These are phyloP conservation scores for Oikopleura vanhoeffeni DNA, from an alignment of 23 tunicate genomes.

Conservation along the genomic window DNA sequence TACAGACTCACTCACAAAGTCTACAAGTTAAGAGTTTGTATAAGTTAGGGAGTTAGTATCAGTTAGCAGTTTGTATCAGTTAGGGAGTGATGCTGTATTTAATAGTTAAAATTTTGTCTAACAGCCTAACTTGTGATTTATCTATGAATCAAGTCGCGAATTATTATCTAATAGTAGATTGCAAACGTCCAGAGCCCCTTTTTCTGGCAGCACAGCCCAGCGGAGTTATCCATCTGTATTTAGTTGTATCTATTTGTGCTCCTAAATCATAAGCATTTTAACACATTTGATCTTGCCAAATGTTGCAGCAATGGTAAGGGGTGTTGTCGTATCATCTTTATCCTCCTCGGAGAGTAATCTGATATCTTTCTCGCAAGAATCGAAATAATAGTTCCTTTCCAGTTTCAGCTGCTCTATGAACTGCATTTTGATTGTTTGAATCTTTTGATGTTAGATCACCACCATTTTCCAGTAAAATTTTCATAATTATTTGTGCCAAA, in stretches of 20 bases:
- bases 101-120: too few relatives aligned
- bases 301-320: conserved; percentile 30
- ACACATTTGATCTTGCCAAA: too few relatives aligned
- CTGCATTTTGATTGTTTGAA: conserved; percentile 47
- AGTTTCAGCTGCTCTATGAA: conserved; percentile 43
- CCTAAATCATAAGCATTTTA: too few relatives aligned
- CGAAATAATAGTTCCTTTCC: conserved; percentile 37
- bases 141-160: conserved; percentile 23
- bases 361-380: conserved; percentile 41
- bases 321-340: conserved; percentile 62
- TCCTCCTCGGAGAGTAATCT: conserved; percentile 35
- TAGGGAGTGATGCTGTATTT: too few relatives aligned
- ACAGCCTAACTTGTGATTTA: too few relatives aligned
- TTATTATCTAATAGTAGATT: conserved; percentile 28
- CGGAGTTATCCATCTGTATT: conserved; percentile 43
- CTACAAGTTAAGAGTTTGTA: too few relatives aligned
- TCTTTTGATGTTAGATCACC: conserved; percentile 58
- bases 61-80: too few relatives aligned
- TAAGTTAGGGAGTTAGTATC: too few relatives aligned
- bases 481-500: conserved; percentile 45
- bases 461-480: conserved; percentile 52
- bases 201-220: conserved; percentile 39
- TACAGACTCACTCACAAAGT: too few relatives aligned
- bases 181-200: conserved; percentile 40
- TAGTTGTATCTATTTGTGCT: neutral